Conservation (phyloP, 1,140 invertebrate genomes). For the Yoshiicerus persimilis region DNA sequence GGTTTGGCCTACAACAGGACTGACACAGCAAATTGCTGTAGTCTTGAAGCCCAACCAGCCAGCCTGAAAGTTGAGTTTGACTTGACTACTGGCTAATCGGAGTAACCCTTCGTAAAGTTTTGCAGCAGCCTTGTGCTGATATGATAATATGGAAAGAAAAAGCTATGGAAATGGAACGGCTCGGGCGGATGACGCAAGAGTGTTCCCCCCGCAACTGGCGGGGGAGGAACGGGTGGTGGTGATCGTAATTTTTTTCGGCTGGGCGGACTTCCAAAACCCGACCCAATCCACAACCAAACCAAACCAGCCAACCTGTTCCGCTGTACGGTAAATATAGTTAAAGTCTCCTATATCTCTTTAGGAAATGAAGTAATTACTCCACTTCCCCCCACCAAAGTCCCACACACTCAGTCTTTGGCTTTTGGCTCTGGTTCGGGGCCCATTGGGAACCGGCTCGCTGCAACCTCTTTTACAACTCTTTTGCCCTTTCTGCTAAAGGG, state of each 20-base stretch:
- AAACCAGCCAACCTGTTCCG: background rate
- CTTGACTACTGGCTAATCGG: background rate
- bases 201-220: background rate
- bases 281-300: background rate
- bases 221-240: conserved; percentile 7
- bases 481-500: background rate
- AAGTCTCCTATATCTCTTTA: conserved; percentile 3
- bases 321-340: conserved; percentile 6
- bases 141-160: background rate
- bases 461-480: background rate
- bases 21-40: background rate
- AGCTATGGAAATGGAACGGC: conserved; percentile 18
- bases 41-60: background rate
- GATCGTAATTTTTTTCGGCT: background rate
- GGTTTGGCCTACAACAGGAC: background rate
- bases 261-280: background rate
- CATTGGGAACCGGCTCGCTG: background rate
- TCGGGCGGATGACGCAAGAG: conserved; percentile 8
- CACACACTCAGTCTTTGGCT: conserved; percentile 5
- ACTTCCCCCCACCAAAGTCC: background rate
- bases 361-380: conserved; percentile 2
- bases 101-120: background rate
- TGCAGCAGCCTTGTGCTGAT: background rate
- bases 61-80: background rate
- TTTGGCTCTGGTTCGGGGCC: background rate